Evolutionary conservation across 2,888 invertebrate species (phyloP).

Genomic region (Lymantria dispar): DNA sequence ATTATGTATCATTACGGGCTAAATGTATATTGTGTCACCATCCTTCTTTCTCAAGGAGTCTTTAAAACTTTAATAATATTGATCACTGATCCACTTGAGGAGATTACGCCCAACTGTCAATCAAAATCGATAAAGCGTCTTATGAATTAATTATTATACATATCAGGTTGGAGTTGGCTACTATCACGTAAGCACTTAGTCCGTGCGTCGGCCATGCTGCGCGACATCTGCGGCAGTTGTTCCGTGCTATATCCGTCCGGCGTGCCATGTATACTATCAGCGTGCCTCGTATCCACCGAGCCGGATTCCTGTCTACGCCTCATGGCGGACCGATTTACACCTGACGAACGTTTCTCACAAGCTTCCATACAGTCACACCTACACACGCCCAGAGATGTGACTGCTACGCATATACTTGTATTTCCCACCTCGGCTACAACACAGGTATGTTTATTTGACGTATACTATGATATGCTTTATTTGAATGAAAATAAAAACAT

Average conservation of each 20-base stretch:
- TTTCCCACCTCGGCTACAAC: conserved; percentile 98
- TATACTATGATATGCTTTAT: too few relatives aligned
- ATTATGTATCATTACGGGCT: too few relatives aligned
- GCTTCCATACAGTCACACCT: conserved; percentile 94
- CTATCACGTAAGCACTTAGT: conserved; percentile 95
- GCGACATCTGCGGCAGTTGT: conserved; percentile 96
- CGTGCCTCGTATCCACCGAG: conserved; percentile 98
- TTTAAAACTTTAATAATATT: too few relatives aligned
- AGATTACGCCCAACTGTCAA: too few relatives aligned
- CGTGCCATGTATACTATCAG: conserved; percentile 96
- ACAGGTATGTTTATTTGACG: conserved; percentile 79
- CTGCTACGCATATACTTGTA: conserved; percentile 98
- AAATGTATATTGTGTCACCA: too few relatives aligned
- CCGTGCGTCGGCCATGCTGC: conserved; percentile 92
- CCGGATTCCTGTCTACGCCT: conserved; percentile 93
- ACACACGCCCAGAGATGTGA: conserved; percentile 97
- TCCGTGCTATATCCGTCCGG: conserved; percentile 90
- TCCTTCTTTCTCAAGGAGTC: too few relatives aligned
- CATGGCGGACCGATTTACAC: conserved; percentile 97
- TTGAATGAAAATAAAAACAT: too few relatives aligned
- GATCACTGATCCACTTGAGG: too few relatives aligned
- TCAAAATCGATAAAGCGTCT: too few relatives aligned
- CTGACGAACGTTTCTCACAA: conserved; percentile 95
- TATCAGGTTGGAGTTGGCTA: conserved; percentile 94
- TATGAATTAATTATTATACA: neutral